Percentiles rank a stretch among this genome's conserved stretches.
phyloP scores from a whole-genome alignment of 23 tunicate species.

The Corella eumyota region DNA sequence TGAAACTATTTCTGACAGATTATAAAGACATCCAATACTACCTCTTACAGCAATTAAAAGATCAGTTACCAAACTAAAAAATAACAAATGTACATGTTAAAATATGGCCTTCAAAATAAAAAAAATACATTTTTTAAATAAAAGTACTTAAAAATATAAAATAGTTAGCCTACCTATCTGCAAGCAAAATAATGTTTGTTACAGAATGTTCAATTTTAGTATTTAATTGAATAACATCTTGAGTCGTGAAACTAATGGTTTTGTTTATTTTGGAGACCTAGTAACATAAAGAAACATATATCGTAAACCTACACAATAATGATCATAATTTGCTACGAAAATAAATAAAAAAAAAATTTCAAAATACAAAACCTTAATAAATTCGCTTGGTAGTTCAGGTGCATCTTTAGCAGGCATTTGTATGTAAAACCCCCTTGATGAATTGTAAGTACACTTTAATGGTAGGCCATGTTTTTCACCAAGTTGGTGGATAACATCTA shows the following conservation, averaged over 20 bases:
- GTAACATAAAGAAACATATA: not conserved
- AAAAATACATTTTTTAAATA: no score
- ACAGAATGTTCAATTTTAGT: constrained; percentile 35
- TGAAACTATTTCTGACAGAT: constrained; percentile 62
- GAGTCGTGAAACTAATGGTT: constrained; percentile 57
- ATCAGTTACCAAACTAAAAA: constrained; percentile 32
- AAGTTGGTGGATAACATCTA: constrained; percentile 48
- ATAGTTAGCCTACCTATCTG: constrained; percentile 38
- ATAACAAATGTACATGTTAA: no score
- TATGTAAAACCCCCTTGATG: constrained; percentile 68
- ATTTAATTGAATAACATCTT: constrained; percentile 49
- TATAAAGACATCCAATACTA: constrained; percentile 69
- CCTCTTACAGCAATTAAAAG: constrained; percentile 28
- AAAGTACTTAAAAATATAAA: no score
- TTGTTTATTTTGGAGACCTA: constrained; percentile 59
- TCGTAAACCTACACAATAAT: no score
- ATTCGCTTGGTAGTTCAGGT: constrained; percentile 27
- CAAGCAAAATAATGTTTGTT: constrained; percentile 46
- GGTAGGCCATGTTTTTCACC: constrained; percentile 55
- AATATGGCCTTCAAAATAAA: no score
- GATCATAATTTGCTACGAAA: no score
- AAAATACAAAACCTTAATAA: constrained; percentile 51
- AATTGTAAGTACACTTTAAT: constrained; percentile 43
- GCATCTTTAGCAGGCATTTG: constrained; percentile 38
- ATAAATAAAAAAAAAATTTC: no score